Evolutionary conservation across 2,797 vertebrate genomes (phyloP).

Genomic region (Dicrostonyx torquatus): DNA sequence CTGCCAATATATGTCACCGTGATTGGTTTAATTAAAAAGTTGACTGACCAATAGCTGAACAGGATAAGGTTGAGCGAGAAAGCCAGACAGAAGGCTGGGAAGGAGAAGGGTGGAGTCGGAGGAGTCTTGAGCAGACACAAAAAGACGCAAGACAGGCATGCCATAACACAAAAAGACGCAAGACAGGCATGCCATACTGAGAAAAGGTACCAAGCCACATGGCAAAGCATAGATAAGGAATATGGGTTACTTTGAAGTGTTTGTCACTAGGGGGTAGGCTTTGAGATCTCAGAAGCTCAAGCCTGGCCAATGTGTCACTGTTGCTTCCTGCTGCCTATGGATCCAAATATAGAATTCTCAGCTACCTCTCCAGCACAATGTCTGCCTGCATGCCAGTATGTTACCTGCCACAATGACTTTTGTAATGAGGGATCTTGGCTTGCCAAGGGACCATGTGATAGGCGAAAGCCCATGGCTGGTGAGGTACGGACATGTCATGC

Average conservation of each 20-base stretch:
- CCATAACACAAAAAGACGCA: background rate
- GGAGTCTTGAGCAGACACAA: too few species aligned
- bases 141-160: background rate
- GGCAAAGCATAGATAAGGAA: background rate
- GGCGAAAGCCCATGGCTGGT: too few species aligned
- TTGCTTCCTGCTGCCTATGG: background rate
- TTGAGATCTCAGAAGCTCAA: background rate
- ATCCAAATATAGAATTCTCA: background rate
- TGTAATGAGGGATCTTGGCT: too few species aligned
- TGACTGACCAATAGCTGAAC: background rate
- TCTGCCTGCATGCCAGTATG: background rate
- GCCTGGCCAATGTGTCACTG: background rate
- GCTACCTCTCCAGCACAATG: background rate
- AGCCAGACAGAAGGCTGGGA: background rate
- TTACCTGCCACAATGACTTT: background rate
- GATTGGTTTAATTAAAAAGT: background rate
- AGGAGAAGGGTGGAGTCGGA: background rate
- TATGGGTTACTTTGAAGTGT: background rate
- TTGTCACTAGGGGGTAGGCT: background rate
- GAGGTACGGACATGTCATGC: too few species aligned
- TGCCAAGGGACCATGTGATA: too few species aligned
- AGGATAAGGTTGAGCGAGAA: background rate
- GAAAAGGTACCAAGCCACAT: background rate
- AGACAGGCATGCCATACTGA: background rate
- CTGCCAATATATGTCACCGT: background rate